Evolutionary conservation across 2,113 vertebrate genomes (phyloP), one percentile per base, ranked within the genome.

Genomic region (Peucedramus taeniatus): DNA sequence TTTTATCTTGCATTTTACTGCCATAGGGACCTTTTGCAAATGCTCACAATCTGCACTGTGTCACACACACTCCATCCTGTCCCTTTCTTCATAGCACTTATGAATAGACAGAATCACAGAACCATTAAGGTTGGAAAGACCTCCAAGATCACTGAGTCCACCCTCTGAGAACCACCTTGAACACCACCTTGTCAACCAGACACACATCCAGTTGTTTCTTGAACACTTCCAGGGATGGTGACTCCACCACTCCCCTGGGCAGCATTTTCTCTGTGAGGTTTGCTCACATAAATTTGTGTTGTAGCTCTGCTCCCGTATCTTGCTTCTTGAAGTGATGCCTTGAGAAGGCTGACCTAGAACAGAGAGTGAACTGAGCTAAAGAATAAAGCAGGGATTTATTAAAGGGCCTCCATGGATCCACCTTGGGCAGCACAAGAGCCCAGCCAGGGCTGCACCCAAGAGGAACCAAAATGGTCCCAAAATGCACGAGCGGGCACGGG

Each of bases 111-210:
- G 40, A 23, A 50, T 40, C 47, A 47, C 30, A 83, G 17, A 35
- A 61, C 3, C 30, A 22, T 35, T 47, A 18, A 45, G 39, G 24
- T 15, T 60, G 20, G n/a, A 27, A 69, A 54, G 30, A 11, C 21
- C 10, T 47, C 40, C 14, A 8, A 13, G n/a, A 9, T 13, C 24
- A 13, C 15, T 0, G 8, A 69, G 11, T 23, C n/a, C 54, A 54
- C 0, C n/a, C 53, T 40, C 10, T 69, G 40, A 23, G 24, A 68
- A n/a, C n/a, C n/a, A n/a, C n/a, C n/a, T n/a, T n/a, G 35, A 83
- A 18, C 39, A 30, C 3, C 23, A 24, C 39, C 53, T 21, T 45
- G 9, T 9, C 61, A 53, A 7, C 63, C 51, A 83, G 40, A 68
- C 9, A 11, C 69, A 53, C 61, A 39, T 20, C 23, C 86, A 51